Evolutionary conservation across 92 coral and sea anemone genomes (phyloP).

Genomic region (Zoanthus sansibaricus): DNA sequence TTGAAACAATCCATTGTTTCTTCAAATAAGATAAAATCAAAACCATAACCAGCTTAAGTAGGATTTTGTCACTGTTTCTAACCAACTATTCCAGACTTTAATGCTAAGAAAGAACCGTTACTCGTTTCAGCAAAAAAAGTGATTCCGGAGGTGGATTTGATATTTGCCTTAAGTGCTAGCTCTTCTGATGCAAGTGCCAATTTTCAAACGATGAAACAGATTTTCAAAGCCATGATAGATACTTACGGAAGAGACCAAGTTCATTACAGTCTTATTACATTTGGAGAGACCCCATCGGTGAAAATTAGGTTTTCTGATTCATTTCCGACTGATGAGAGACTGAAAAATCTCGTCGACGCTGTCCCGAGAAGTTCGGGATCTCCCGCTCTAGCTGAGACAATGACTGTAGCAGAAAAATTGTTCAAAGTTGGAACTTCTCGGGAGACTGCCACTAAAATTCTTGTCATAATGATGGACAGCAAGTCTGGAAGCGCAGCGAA

Average conservation of each 20-base stretch:
- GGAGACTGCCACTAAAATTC: slow-evolving; percentile 75
- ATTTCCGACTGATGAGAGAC: slow-evolving; percentile 27
- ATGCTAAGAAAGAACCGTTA: neutral
- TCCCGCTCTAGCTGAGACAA: slow-evolving; percentile 47
- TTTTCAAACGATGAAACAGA: slow-evolving; percentile 46
- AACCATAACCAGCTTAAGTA: too few species aligned
- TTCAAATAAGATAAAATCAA: too few species aligned
- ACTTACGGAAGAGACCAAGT: slow-evolving; percentile 36
- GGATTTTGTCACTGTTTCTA: neutral
- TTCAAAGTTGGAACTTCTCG: slow-evolving; percentile 57
- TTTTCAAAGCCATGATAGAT: slow-evolving; percentile 49
- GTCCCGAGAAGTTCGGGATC: slow-evolving; percentile 48
- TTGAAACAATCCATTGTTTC: too few species aligned
- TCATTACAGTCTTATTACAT: slow-evolving; percentile 52
- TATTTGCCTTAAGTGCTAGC: slow-evolving; percentile 60
- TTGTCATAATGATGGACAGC: slow-evolving; percentile 82
- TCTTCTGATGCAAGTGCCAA: slow-evolving; percentile 38
- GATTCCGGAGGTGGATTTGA: slow-evolving; percentile 45
- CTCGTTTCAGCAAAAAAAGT: slow-evolving; percentile 30
- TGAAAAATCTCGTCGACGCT: slow-evolving; percentile 34
- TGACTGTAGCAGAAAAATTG: slow-evolving; percentile 57
- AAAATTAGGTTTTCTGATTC: slow-evolving; percentile 45
- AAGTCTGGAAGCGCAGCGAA: slow-evolving; percentile 67
- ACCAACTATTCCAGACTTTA: neutral
- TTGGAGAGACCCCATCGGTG: slow-evolving; percentile 41